A percentile compares a stretch with the other conserved stretches of the same genome.
phyloP scores from a whole-genome alignment of 64 coral and sea anemone species.

The Platygyra sinensis region DNA sequence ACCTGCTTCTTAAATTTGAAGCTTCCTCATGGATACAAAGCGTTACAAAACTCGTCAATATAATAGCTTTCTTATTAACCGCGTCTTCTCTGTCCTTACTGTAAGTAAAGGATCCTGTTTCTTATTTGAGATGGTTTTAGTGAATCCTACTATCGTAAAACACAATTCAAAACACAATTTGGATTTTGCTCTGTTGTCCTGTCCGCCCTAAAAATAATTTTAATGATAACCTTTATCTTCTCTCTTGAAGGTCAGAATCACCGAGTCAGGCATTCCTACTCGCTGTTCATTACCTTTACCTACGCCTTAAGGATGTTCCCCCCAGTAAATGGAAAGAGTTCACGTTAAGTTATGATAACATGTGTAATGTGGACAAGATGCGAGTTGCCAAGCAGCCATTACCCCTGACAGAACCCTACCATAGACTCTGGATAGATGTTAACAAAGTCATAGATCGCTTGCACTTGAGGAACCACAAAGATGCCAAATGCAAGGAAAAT shows the following conservation, averaged over 20 bases:
- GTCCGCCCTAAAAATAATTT: too few relatives aligned
- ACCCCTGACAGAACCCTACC: conserved; percentile 23
- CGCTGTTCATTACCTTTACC: conserved; percentile 19
- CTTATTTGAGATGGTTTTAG: too few relatives aligned
- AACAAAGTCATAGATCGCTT: conserved; percentile 51
- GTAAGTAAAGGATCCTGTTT: too few relatives aligned
- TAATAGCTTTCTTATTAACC: too few relatives aligned
- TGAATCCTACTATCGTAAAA: too few relatives aligned
- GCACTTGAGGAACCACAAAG: conserved; percentile 39
- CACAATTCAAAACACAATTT: too few relatives aligned
- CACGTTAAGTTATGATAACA: conserved; percentile 39
- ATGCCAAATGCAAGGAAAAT: conserved; percentile 8
- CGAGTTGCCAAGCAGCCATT: conserved; percentile 15
- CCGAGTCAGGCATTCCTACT: conserved; percentile 43
- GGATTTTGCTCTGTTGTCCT: too few relatives aligned
- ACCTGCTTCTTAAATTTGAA: too few relatives aligned
- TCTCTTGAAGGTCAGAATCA: not conserved
- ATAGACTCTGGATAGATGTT: conserved; percentile 26
- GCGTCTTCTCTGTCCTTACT: too few relatives aligned
- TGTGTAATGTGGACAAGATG: conserved; percentile 42
- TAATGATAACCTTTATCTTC: not conserved
- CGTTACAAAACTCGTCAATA: too few relatives aligned
- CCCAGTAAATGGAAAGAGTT: not conserved
- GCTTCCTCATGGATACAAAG: too few relatives aligned
- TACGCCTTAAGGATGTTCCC: not conserved